phyloP scores from a whole-genome alignment of 35 echinoderm and acorn worm species.

The Eucidaris tribuloides region DNA sequence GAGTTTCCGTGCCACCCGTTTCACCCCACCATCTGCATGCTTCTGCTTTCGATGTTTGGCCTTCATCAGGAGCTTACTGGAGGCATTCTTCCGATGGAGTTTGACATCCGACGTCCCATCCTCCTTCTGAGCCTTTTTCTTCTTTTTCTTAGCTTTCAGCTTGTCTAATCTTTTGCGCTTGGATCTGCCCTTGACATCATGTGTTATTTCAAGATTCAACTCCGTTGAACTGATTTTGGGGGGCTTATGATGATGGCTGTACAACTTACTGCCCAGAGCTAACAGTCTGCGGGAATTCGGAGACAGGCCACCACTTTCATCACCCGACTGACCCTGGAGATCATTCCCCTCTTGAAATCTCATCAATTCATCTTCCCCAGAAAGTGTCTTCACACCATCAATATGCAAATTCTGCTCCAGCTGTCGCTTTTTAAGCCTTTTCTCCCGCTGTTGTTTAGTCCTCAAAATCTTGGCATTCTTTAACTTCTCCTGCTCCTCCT shows the following conservation, averaged over 20 bases:
- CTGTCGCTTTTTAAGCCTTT: neutral
- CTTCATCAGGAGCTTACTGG: constrained; percentile 17
- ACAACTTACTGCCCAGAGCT: neutral
- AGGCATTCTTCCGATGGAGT: constrained; percentile 13
- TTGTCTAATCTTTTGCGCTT: neutral
- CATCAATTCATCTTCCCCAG: neutral
- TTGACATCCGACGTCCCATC: neutral
- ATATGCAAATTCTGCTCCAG: neutral
- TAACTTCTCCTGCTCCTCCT: constrained; percentile 6
- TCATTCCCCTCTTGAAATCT: neutral
- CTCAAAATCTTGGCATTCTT: neutral
- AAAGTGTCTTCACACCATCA: neutral
- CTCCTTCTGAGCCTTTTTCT: neutral
- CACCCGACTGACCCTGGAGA: neutral
- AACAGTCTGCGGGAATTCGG: neutral
- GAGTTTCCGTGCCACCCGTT: neutral
- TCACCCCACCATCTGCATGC: neutral
- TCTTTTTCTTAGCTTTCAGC: constrained; percentile 14
- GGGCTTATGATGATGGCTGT: too few relatives aligned
- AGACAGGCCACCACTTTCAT: neutral
- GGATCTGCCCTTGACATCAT: neutral
- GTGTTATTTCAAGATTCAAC: too few relatives aligned
- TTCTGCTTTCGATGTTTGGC: constrained; percentile 9
- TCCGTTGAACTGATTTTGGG: too few relatives aligned
- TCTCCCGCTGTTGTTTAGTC: neutral